Evolutionary conservation across 2,113 vertebrate genomes (phyloP).

Genomic region (Charadrius vociferus): DNA sequence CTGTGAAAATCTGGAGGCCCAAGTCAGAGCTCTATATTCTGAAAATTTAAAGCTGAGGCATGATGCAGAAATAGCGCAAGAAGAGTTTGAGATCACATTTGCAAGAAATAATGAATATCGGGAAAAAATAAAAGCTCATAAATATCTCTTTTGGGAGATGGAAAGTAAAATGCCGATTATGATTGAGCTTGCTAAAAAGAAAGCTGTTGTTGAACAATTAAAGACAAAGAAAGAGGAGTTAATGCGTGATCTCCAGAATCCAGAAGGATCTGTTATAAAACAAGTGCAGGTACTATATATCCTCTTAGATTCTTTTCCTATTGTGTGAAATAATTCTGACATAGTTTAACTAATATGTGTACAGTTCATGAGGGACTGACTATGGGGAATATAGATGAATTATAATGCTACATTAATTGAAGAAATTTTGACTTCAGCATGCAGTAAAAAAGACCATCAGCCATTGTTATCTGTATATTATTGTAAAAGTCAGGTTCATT

Average conservation of each 20-base stretch:
- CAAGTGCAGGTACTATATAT: constrained; percentile 70
- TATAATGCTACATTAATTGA: neutral
- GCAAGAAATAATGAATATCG: constrained; percentile 74
- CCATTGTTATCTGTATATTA: neutral
- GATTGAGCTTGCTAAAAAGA: constrained; percentile 71
- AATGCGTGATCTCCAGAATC: constrained; percentile 61
- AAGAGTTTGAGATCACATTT: constrained; percentile 61
- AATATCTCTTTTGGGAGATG: constrained; percentile 32
- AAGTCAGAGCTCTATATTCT: constrained; percentile 61
- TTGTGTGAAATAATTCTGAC: neutral
- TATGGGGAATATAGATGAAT: neutral
- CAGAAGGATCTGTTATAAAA: constrained; percentile 52
- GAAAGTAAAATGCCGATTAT: constrained; percentile 75
- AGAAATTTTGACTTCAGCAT: neutral
- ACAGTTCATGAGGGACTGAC: neutral
- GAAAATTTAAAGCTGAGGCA: constrained; percentile 72
- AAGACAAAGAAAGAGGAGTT: constrained; percentile 71
- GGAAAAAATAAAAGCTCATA: constrained; percentile 73
- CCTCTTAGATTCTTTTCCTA: neutral
- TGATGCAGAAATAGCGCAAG: constrained; percentile 65
- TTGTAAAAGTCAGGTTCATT: neutral
- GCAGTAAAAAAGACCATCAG: neutral
- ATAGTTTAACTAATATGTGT: neutral
- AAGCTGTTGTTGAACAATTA: constrained; percentile 59
- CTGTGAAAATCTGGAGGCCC: constrained; percentile 66